These are phyloP conservation scores for Vulpes vulpes DNA, from an alignment of 2,113 vertebrate genomes.

Conservation along the genomic window DNA sequence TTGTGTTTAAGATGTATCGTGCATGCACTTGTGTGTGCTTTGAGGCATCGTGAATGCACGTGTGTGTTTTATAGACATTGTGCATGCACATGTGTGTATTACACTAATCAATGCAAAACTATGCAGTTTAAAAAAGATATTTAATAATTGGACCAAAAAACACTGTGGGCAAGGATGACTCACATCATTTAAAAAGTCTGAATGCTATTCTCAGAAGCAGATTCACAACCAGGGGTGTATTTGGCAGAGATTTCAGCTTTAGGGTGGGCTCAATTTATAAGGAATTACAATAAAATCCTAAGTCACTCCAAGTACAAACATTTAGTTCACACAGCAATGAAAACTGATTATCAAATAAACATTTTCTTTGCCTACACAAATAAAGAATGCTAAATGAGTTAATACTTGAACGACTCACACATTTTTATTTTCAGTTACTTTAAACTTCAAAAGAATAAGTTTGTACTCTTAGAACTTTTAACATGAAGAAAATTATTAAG, in stretches of 20 bases:
- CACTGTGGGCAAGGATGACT: not conserved
- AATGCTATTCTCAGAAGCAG: not conserved
- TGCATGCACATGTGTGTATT: not conserved
- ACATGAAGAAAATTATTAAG: not conserved
- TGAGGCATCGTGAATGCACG: not conserved
- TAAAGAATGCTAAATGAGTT: not conserved
- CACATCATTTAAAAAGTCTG: not conserved
- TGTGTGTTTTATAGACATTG: not conserved
- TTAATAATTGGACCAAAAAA: not conserved
- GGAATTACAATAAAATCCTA: not conserved
- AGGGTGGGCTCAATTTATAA: not conserved
- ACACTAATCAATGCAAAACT: not conserved
- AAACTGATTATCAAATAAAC: not conserved
- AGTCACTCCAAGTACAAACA: not conserved
- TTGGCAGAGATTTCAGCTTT: not conserved
- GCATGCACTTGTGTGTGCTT: not conserved
- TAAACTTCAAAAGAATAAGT: not conserved
- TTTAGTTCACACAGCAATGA: not conserved
- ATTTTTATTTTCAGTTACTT: slow-evolving; percentile 5
- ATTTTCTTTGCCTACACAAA: not conserved
- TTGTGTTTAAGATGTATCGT: not conserved
- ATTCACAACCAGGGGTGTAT: not conserved
- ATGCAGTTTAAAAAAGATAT: not conserved
- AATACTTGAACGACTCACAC: not conserved
- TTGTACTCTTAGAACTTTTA: not conserved